These are phyloP conservation scores for Orius laevigatus DNA, from an alignment of 1,140 invertebrate species.

Conservation along the genomic window DNA sequence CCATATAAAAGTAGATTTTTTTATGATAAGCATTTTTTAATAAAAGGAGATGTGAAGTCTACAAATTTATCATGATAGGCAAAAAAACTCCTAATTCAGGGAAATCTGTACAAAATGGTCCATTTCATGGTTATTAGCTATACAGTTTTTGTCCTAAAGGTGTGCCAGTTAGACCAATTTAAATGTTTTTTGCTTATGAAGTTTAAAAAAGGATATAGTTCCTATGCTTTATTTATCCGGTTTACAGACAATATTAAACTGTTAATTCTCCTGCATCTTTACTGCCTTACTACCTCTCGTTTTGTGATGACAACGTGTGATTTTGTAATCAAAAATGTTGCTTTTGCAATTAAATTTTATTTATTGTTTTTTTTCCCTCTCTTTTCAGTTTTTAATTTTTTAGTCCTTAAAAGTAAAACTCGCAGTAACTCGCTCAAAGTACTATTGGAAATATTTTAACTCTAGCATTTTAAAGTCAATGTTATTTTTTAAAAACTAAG, in stretches of 20 bases:
- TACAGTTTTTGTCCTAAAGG: too few species aligned
- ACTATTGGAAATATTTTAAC: too few species aligned
- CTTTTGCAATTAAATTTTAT: too few species aligned
- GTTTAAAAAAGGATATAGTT: neutral
- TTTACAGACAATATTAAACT: neutral
- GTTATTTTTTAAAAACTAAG: too few species aligned
- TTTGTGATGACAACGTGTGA: slow-evolving; percentile 12
- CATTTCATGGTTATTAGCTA: too few species aligned
- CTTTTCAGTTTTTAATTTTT: too few species aligned
- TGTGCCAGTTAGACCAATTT: too few species aligned
- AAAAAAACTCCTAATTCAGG: too few species aligned
- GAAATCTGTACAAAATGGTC: slow-evolving; percentile 15
- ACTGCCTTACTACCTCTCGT: slow-evolving; percentile 9
- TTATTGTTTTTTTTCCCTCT: too few species aligned
- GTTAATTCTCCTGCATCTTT: neutral
- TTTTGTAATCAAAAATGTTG: slow-evolving; percentile 8
- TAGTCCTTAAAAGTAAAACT: too few species aligned
- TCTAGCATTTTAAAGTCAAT: too few species aligned
- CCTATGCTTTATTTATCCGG: neutral
- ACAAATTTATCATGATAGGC: slow-evolving; percentile 9
- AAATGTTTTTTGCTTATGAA: slow-evolving; percentile 13
- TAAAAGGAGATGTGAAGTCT: slow-evolving; percentile 1
- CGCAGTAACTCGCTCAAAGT: too few species aligned
- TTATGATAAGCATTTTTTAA: slow-evolving; percentile 9
- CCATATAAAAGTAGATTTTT: slow-evolving; percentile 16